phyloP scores from a whole-genome alignment of 2,113 vertebrate species.

The Mesocricetus auratus region DNA sequence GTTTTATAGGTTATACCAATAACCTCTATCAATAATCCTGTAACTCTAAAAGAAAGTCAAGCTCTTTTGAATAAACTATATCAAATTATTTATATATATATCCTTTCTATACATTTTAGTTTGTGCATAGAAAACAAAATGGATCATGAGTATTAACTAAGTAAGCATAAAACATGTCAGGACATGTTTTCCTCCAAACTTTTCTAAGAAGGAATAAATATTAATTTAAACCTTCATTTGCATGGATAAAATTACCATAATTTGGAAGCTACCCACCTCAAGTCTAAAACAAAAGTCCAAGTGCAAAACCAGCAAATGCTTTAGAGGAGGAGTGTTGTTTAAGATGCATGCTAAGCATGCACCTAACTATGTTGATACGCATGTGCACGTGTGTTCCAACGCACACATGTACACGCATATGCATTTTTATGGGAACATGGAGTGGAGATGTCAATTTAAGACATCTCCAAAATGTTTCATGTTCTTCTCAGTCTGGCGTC shows the following conservation, averaged over 20 bases:
- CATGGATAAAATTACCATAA: neutral
- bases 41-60: neutral
- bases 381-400: neutral
- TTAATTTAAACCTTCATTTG: slow-evolving; percentile 51
- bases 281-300: slow-evolving; percentile 11
- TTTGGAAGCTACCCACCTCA: neutral
- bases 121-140: neutral
- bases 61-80: neutral
- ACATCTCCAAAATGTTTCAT: slow-evolving; percentile 59
- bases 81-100: neutral
- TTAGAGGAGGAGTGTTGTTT: neutral
- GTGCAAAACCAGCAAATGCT: neutral
- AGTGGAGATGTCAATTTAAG: slow-evolving; percentile 34
- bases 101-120: neutral
- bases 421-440: neutral
- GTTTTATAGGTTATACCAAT: neutral
- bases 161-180: slow-evolving; percentile 21
- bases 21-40: neutral
- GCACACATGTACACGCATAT: neutral
- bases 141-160: neutral
- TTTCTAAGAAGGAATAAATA: slow-evolving; percentile 43
- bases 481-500: slow-evolving; percentile 67
- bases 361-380: neutral
- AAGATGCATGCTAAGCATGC: neutral
- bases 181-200: neutral